A percentile compares a stretch with the other conserved stretches of the same genome.
phyloP scores from a whole-genome alignment of 2,888 invertebrate genomes.

The Dilophus febrilis region DNA sequence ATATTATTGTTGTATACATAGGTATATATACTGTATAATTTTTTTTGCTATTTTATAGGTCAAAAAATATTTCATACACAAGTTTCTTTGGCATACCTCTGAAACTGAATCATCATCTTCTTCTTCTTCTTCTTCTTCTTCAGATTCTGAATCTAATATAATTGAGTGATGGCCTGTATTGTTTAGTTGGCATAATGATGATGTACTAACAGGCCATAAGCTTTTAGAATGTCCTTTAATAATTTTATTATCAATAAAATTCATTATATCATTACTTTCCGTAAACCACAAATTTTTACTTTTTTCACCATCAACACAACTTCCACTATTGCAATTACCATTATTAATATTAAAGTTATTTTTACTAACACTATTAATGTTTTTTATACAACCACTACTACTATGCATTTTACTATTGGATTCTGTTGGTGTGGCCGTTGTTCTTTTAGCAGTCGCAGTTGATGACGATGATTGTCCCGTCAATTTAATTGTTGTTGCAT shows the following conservation, averaged over 20 bases:
- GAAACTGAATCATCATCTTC: slow-evolving; percentile 92
- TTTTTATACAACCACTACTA: too few relatives aligned
- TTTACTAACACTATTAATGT: background rate
- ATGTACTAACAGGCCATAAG: too few relatives aligned
- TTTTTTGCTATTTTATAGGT: slow-evolving; percentile 16
- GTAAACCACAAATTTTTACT: slow-evolving; percentile 5
- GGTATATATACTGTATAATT: background rate
- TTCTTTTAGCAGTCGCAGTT: too few relatives aligned
- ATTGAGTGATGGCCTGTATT: slow-evolving; percentile 66
- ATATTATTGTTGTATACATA: slow-evolving; percentile 1
- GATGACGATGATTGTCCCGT: slow-evolving; percentile 9
- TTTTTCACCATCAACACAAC: slow-evolving; percentile 7
- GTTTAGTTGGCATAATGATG: too few relatives aligned
- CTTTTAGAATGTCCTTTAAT: too few relatives aligned
- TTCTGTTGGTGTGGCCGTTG: too few relatives aligned
- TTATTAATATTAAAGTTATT: slow-evolving; percentile 7
- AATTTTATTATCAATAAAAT: too few relatives aligned
- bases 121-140: too few relatives aligned
- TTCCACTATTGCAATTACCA: slow-evolving; percentile 9
- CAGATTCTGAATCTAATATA: slow-evolving; percentile 90
- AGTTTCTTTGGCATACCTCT: slow-evolving; percentile 52
- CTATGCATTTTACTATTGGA: too few relatives aligned
- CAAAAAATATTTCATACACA: slow-evolving; percentile 32
- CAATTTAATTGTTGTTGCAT: background rate
- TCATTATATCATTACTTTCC: too few relatives aligned